Base-by-base conservation (phyloP, 2,113 vertebrate genomes). In the Stomatorhinus ivindoensis region DNA sequence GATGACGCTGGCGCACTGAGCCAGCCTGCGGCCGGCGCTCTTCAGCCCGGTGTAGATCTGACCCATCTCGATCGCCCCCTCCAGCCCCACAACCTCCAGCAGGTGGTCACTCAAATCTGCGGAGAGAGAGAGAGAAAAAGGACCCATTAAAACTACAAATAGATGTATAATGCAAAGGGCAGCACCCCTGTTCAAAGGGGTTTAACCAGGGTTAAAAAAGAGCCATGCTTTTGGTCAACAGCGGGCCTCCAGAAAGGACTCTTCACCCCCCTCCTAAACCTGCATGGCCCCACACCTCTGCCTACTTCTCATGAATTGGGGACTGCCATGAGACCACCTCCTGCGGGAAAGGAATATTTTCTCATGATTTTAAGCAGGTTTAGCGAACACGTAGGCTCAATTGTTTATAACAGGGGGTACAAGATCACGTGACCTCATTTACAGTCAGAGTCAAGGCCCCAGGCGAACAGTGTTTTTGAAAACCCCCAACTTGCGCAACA, bases 1-100 rank as follows among this genome's bases (percentile, higher is more conserved):
- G 89, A 95, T 97, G 92, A 99, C 97, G 0, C 93, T 97, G 0
- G 97, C 92, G 48, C 98, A 99, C 94, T 99, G 98, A 39, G 97
- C 97, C 91, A 99, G 94, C 11, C 98, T 96, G 91, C 95, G 98
- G 19, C 98, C 98, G 0, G 98, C 98, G 0, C 97, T 99, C 95
- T 99, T 99, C 93, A 99, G 95, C 82, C 98, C 98, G 0, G 98
- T 99, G 95, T 99, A 99, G 96, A 99, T 99, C 96, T 98, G 98
- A 2, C 98, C 98, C 98, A 99, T 99, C 91, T 99, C 98, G 93
- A 99, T 99, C 0, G 98, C 98, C 1, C 98, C 98, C 87, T 99
- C 98, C 39, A 99, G 96, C 35, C 98, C 98, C 50, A 99, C 98
- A 91, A 99, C 98, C 94, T 99, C 98, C 91, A 99, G 92, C 88